A percentile compares a stretch with the other conserved stretches of the same genome.
Evolutionary conservation across 1,140 invertebrate genomes (phyloP).

Genomic region (Condylostylus longicornis): DNA sequence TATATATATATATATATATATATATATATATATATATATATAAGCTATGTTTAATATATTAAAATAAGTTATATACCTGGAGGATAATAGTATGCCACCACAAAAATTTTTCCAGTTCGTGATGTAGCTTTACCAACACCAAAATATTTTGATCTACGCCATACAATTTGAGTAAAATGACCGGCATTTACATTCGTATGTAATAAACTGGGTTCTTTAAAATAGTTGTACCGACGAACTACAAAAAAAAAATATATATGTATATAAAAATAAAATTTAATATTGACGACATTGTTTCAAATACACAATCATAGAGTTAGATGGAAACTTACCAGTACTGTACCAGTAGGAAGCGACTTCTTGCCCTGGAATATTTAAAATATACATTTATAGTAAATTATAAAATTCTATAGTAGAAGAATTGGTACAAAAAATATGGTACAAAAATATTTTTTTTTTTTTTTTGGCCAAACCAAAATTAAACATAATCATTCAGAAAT

Average conservation of each 20-base stretch:
- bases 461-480: too few species aligned
- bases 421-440: too few species aligned
- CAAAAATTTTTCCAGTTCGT: slow-evolving; percentile 56
- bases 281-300: too few species aligned
- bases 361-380: slow-evolving; percentile 42
- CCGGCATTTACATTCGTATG: slow-evolving; percentile 67
- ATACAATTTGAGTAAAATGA: slow-evolving; percentile 84
- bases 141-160: slow-evolving; percentile 60
- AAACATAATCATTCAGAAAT: too few species aligned
- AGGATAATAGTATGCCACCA: slow-evolving; percentile 69
- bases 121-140: slow-evolving; percentile 69
- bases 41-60: too few species aligned
- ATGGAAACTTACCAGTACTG: too few species aligned
- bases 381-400: too few species aligned
- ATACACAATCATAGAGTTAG: too few species aligned
- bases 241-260: too few species aligned
- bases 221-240: slow-evolving; percentile 58
- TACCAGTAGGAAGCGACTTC: slow-evolving; percentile 80
- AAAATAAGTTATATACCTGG: slow-evolving; percentile 17
- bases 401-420: too few species aligned
- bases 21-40: not conserved
- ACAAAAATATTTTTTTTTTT: too few species aligned
- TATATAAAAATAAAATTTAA: too few species aligned
- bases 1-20: not conserved
- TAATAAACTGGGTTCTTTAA: slow-evolving; percentile 52